A percentile compares a stretch with the other conserved stretches of the same genome.
Evolutionary conservation across 2,797 vertebrate species (phyloP).

Genomic region (Pipistrellus nathusii): DNA sequence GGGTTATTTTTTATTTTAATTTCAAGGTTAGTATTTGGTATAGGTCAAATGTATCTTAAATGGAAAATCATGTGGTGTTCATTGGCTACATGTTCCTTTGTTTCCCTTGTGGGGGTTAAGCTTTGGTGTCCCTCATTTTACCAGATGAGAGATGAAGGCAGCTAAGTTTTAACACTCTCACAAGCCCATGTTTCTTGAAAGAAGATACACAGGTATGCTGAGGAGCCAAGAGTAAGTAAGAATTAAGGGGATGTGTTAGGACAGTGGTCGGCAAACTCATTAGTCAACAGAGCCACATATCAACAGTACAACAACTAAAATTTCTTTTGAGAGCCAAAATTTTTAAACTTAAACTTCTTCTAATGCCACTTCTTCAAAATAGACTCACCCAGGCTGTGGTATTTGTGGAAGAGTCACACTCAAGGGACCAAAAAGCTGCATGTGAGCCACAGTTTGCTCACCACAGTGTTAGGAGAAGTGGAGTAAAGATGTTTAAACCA

Average conservation of each 20-base stretch:
- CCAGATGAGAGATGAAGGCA: constrained; percentile 5
- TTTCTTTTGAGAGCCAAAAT: no score
- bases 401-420: no score
- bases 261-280: background rate
- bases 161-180: background rate
- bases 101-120: background rate
- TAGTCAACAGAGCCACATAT: no score
- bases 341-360: no score
- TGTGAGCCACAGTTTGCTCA: no score
- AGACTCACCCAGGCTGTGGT: no score
- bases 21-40: background rate
- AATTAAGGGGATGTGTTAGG: background rate
- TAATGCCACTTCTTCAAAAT: no score
- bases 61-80: background rate
- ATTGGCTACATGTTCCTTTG: background rate
- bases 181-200: background rate
- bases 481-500: constrained; percentile 2
- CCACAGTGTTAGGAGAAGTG: background rate
- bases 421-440: no score
- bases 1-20: constrained; percentile 22
- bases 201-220: background rate
- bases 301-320: no score
- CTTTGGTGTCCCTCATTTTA: background rate
- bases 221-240: background rate
- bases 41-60: background rate